Percentiles rank a stretch among this genome's conserved stretches.
These are phyloP conservation scores for Megaceryle alcyon DNA, from an alignment of 2,797 vertebrate species.

Conservation along the genomic window DNA sequence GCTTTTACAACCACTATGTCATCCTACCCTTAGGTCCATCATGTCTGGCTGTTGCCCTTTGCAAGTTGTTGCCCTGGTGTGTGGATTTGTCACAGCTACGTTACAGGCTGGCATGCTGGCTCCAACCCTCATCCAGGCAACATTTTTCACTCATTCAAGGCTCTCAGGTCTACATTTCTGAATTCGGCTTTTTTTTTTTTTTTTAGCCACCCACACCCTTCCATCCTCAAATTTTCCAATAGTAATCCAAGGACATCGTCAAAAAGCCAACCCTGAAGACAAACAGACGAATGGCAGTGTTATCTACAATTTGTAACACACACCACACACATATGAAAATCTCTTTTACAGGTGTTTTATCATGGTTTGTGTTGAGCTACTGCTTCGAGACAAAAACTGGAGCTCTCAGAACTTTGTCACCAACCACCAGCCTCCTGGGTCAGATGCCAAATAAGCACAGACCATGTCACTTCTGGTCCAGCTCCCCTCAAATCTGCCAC, in stretches of 20 bases:
- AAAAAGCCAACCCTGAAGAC: neutral
- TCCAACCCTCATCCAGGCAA: neutral
- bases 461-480: neutral
- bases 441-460: neutral
- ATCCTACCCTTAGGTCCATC: neutral
- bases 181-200: neutral
- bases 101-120: neutral
- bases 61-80: accelerated
- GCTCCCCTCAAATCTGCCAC: neutral
- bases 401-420: neutral
- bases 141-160: neutral
- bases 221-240: neutral
- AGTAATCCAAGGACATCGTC: accelerated
- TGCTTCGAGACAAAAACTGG: neutral
- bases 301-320: neutral
- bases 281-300: neutral
- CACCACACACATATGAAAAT: neutral
- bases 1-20: neutral
- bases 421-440: neutral
- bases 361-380: neutral
- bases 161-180: neutral
- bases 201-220: neutral
- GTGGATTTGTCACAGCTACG: neutral
- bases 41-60: neutral
- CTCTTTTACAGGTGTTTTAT: neutral